These are phyloP conservation scores for Melanostigma gelatinosum DNA, from an alignment of 2,113 vertebrate genomes.

Conservation along the genomic window DNA sequence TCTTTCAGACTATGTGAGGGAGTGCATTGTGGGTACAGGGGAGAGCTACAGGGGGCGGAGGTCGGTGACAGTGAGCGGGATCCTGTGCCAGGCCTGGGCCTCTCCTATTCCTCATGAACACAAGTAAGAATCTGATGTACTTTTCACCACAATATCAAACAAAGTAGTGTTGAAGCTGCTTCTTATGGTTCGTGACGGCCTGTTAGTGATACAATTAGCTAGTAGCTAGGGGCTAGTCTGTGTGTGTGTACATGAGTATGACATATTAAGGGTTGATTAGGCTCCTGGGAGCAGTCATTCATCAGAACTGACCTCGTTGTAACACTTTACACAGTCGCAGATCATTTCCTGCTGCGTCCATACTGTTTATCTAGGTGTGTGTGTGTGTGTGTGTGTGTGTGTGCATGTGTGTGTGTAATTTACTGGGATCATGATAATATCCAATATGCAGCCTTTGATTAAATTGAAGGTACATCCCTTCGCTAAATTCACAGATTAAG, in stretches of 20 bases:
- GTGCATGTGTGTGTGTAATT: conserved; percentile 14
- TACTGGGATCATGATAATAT: conserved; percentile 49
- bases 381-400: conserved; percentile 10
- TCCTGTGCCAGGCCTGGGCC: conserved; percentile 95
- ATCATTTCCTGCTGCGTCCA: conserved; percentile 71
- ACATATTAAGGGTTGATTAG: conserved; percentile 76
- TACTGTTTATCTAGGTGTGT: conserved; percentile 65
- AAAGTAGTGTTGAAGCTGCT: conserved; percentile 37
- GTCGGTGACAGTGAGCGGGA: conserved; percentile 90
- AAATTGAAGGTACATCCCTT: conserved; percentile 3
- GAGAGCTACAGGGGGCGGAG: conserved; percentile 91
- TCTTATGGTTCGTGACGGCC: conserved; percentile 51
- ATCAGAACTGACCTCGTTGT: conserved; percentile 74
- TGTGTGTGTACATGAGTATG: conserved; percentile 52
- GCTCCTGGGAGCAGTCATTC: conserved; percentile 70
- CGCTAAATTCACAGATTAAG: conserved; percentile 29
- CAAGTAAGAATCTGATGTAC: conserved; percentile 86
- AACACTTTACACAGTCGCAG: conserved; percentile 62
- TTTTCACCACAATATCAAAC: conserved; percentile 49
- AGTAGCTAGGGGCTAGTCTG: conserved; percentile 56
- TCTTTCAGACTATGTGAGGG: conserved; percentile 89
- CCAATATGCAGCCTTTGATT: conserved; percentile 33
- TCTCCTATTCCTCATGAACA: conserved; percentile 96
- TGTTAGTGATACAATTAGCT: conserved; percentile 63
- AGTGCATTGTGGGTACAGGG: conserved; percentile 95